phyloP scores from a whole-genome alignment of 2,797 vertebrate genomes.

The Remorina albescens region DNA sequence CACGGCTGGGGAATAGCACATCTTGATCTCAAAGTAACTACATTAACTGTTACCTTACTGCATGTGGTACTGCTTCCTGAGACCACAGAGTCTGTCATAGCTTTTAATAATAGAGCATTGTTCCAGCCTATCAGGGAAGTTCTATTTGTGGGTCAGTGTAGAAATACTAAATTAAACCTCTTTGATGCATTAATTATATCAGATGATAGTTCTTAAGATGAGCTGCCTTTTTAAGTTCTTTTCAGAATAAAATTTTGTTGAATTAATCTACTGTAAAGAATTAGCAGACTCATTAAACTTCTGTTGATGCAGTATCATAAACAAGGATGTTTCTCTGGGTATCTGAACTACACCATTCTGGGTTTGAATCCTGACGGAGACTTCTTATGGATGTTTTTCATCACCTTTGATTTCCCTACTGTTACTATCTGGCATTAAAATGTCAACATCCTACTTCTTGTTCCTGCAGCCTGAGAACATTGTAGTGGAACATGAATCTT shows the following conservation, averaged over 20 bases:
- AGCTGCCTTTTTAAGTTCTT: too few species aligned
- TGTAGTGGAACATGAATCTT: constrained; percentile 90
- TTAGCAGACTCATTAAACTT: neutral
- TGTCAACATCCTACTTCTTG: neutral
- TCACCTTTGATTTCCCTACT: neutral
- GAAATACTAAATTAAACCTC: constrained; percentile 1
- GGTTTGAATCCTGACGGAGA: neutral
- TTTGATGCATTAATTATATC: too few species aligned
- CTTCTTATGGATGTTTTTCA: neutral
- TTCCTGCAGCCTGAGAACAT: constrained; percentile 92
- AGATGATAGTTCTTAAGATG: neutral
- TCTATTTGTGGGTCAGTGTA: neutral
- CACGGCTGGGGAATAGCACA: constrained; percentile 95
- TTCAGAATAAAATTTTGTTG: neutral
- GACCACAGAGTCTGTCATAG: too few species aligned
- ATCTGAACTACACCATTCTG: neutral
- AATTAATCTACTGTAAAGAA: neutral
- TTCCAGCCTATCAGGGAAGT: neutral
- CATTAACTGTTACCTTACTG: neutral
- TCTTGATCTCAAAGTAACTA: constrained; percentile 93
- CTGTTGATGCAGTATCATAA: neutral
- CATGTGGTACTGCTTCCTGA: too few species aligned
- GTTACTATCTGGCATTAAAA: too few species aligned
- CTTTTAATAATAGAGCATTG: neutral
- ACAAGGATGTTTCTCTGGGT: neutral